A percentile compares a stretch with the other conserved stretches of the same genome.
Conservation (phyloP, 2,797 vertebrate species). For the Octomys mimax region DNA sequence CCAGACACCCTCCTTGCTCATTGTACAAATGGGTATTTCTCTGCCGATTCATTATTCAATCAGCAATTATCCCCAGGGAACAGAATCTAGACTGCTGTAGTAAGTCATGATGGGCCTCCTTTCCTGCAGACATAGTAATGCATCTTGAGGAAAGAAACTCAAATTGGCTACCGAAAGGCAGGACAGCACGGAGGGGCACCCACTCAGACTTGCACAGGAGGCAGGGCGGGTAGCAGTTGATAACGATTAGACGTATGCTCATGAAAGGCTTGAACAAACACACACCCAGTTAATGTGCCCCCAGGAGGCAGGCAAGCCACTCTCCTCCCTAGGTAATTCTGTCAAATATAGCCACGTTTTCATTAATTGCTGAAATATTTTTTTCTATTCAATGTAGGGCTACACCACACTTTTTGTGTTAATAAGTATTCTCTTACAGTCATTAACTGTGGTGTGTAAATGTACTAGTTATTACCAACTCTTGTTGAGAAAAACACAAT, state of each 20-base stretch:
- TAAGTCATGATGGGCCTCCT: conserved; percentile 66
- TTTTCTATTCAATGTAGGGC: conserved; percentile 72
- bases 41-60: conserved; percentile 65
- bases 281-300: conserved; percentile 81
- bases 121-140: conserved; percentile 57
- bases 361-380: conserved; percentile 81
- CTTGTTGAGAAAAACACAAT: conserved; percentile 71
- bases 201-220: conserved; percentile 55
- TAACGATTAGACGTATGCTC: conserved; percentile 73
- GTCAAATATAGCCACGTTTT: conserved; percentile 81
- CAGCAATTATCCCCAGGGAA: conserved; percentile 74
- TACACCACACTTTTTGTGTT: conserved; percentile 79
- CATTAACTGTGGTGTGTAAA: conserved; percentile 81
- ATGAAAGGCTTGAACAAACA: conserved; percentile 75
- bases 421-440: conserved; percentile 79
- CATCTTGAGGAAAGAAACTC: conserved; percentile 76
- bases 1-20: background rate
- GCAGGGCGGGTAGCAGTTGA: conserved; percentile 59
- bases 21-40: conserved; percentile 29
- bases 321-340: conserved; percentile 81
- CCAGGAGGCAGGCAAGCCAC: conserved; percentile 71
- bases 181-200: conserved; percentile 58
- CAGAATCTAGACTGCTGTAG: conserved; percentile 68
- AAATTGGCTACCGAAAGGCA: conserved; percentile 74
- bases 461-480: conserved; percentile 81